phyloP scores from a whole-genome alignment of 2,797 vertebrate genomes.

The Esox lucius region DNA sequence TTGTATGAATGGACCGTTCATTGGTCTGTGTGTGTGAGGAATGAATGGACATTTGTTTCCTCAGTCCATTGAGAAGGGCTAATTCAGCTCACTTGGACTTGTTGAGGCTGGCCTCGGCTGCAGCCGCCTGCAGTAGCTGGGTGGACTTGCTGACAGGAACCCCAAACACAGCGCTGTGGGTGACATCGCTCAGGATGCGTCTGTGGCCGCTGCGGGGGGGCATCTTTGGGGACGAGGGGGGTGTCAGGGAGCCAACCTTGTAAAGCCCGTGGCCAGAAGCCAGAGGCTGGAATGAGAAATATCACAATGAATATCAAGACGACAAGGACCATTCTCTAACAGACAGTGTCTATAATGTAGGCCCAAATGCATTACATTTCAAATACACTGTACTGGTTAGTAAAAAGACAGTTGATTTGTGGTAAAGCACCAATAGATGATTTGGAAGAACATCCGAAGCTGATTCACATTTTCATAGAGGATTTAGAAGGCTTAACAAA shows the following conservation, averaged over 20 bases:
- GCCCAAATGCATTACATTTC: not conserved
- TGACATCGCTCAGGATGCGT: constrained; percentile 95
- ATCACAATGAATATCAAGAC: not conserved
- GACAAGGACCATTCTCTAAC: not conserved
- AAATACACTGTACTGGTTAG: not conserved
- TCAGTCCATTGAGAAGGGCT: constrained; percentile 43
- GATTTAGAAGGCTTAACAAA: not conserved
- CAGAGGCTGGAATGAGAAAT: not conserved
- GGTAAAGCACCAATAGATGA: not conserved
- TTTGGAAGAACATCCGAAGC: not conserved
- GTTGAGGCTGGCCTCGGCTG: constrained; percentile 95
- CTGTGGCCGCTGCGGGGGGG: constrained; percentile 90
- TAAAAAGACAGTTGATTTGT: not conserved
- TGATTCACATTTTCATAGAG: not conserved
- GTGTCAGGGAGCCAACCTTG: constrained; percentile 90
- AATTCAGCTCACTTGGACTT: constrained; percentile 89
- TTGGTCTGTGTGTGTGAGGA: constrained; percentile 23
- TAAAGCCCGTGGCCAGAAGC: constrained; percentile 60
- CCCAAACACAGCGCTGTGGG: constrained; percentile 94
- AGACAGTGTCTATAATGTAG: not conserved
- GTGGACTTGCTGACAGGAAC: constrained; percentile 98
- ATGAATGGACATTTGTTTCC: constrained; percentile 58
- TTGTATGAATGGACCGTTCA: constrained; percentile 61
- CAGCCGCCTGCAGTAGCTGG: constrained; percentile 93
- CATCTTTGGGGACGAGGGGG: constrained; percentile 93